phyloP scores from a whole-genome alignment of 2,888 invertebrate genomes.

The Dyspetes luteomarginatus region DNA sequence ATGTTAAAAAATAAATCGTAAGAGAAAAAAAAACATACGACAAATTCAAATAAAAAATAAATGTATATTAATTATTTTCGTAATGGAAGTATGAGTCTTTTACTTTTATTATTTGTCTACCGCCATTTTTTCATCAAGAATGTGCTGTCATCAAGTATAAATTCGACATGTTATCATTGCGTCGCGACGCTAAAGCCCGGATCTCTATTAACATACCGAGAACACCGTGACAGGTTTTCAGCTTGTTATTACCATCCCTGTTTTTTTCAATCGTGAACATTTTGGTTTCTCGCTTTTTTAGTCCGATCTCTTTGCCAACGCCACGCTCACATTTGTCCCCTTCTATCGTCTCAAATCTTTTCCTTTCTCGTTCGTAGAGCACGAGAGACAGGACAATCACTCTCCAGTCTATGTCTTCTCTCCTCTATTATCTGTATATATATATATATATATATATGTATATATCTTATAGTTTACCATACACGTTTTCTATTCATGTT shows the following conservation, averaged over 20 bases:
- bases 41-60: too few species aligned
- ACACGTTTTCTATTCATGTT: slow-evolving; percentile 49
- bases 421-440: background rate
- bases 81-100: too few species aligned
- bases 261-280: background rate
- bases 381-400: slow-evolving; percentile 42
- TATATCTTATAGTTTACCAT: slow-evolving; percentile 24
- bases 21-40: too few species aligned
- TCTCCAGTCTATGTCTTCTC: background rate
- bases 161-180: background rate
- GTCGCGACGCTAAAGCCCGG: slow-evolving; percentile 29
- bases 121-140: background rate
- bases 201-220: slow-evolving; percentile 56
- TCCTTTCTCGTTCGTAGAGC: slow-evolving; percentile 6
- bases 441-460: background rate
- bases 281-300: slow-evolving; percentile 4
- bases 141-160: slow-evolving; percentile 7
- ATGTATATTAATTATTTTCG: too few species aligned
- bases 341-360: slow-evolving; percentile 21
- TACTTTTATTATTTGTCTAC: background rate
- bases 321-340: background rate
- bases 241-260: slow-evolving; percentile 25
- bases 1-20: too few species aligned
- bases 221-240: slow-evolving; percentile 28
- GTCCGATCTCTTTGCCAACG: slow-evolving; percentile 1